phyloP scores from a whole-genome alignment of 2,113 vertebrate species.

The Polypterus bichir region DNA sequence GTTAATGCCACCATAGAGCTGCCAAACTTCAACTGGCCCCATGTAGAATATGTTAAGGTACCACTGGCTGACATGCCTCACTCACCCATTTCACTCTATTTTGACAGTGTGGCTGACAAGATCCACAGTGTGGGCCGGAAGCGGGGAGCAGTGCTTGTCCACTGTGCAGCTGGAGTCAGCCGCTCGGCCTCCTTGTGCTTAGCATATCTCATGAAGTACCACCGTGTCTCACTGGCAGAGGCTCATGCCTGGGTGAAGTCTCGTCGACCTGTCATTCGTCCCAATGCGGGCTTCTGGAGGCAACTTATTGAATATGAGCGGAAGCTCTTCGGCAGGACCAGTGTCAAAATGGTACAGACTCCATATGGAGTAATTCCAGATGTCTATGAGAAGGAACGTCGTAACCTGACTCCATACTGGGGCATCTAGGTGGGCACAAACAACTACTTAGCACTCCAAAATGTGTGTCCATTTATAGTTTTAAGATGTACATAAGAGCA shows the following conservation, averaged over 20 bases:
- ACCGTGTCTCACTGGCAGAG: conserved; percentile 77
- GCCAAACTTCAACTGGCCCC: conserved; percentile 93
- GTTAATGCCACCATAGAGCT: conserved; percentile 94
- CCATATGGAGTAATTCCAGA: conserved; percentile 86
- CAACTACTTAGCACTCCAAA: too few species aligned
- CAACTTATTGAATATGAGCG: conserved; percentile 93
- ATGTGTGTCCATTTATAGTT: too few species aligned
- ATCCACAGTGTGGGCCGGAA: conserved; percentile 89
- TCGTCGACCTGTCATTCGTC: conserved; percentile 78
- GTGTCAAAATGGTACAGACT: conserved; percentile 93
- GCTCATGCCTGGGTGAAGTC: conserved; percentile 93
- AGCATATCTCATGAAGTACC: conserved; percentile 95
- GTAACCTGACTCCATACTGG: conserved; percentile 85
- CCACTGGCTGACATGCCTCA: conserved; percentile 88
- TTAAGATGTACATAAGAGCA: too few species aligned
- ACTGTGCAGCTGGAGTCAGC: conserved; percentile 89
- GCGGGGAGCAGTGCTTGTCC: conserved; percentile 80
- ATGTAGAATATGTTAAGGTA: conserved; percentile 90
- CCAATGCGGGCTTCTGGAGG: conserved; percentile 92
- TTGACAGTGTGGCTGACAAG: conserved; percentile 89
- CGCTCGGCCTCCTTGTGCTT: conserved; percentile 88
- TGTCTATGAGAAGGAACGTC: conserved; percentile 81
- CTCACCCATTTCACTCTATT: conserved; percentile 87
- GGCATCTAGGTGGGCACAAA: conserved; percentile 50
- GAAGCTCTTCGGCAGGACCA: conserved; percentile 85